Evolutionary conservation across 2,113 vertebrate genomes (phyloP).

Genomic region (Dasyurus viverrinus): DNA sequence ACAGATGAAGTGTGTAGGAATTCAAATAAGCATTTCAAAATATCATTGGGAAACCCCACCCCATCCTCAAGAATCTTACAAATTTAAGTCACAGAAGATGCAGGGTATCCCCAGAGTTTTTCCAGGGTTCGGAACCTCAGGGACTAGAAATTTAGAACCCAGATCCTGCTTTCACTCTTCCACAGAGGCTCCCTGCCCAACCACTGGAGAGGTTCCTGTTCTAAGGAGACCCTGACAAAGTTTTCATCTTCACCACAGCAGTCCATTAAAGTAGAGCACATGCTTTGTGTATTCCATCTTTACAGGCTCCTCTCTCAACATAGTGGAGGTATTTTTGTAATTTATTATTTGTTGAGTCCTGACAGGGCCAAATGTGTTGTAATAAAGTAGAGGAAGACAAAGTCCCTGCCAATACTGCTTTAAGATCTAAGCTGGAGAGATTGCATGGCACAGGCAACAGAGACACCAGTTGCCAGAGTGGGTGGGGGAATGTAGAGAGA

Average conservation of each 20-base stretch:
- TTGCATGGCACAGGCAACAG: background rate
- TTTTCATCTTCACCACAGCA: conserved; percentile 23
- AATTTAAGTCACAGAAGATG: background rate
- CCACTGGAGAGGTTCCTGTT: background rate
- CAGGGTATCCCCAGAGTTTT: background rate
- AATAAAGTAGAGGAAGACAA: conserved; percentile 49
- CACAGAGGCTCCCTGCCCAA: background rate
- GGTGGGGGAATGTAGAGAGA: background rate
- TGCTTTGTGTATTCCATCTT: conserved; percentile 54
- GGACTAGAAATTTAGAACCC: background rate
- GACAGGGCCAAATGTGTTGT: conserved; percentile 52
- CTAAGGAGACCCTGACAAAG: background rate
- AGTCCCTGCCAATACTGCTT: conserved; percentile 43
- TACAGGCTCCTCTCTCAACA: conserved; percentile 38
- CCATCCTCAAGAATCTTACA: background rate
- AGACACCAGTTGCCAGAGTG: background rate
- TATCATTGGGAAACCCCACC: background rate
- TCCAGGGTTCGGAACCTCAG: background rate
- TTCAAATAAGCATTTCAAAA: background rate
- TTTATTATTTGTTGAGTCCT: conserved; percentile 80
- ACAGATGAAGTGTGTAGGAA: background rate
- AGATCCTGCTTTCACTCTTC: background rate
- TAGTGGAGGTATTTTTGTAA: conserved; percentile 77
- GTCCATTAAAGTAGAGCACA: conserved; percentile 60
- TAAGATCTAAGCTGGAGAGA: conserved; percentile 25